Evolutionary conservation across 2,888 invertebrate species (phyloP), one percentile per base, ranked within the genome.

Genomic region (Ectemnius continuus): DNA sequence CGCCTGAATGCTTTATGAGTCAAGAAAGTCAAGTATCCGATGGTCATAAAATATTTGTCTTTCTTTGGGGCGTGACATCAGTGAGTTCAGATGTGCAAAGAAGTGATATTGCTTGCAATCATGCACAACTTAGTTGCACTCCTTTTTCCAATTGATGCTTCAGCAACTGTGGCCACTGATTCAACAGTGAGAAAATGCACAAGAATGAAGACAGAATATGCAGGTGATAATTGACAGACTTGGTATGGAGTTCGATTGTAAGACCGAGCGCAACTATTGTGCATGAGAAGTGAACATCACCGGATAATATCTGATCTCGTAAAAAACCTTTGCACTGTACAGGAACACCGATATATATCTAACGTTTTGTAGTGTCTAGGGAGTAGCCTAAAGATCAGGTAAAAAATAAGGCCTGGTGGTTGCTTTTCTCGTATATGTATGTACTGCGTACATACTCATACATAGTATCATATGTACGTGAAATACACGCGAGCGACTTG

Each of bases 331-430:
- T 73, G 76, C 79, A 79, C 62, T 72, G 73, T 75, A 76, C 83
- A 81, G 78, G 81, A 82, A 78, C 74, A 73, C 72, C 70, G 60
- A 67, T 74, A 73, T 74, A 73, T 70, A 75, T 70, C 64, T 67
- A 61, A 71, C 58, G 69, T 79, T 75, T 67, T 64, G 71, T 67
- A 60, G 11, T 72, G 74, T 67, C 67, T 75, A 71, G 28, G 64
- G 61, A 71, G 62, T 67, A 81, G 80, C 76, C 79, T 84, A 80
- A 78, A 79, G 77, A 79, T 81, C 77, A 83, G 83, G 82, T 85
- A 83, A 84, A 83, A 86, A 79, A 83, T 83, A 84, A 84, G 85
- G 79, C 82, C 80, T 77, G 71, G 71, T 76, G 67, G 77, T 76
- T 78, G 16, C 68, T 76, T 78, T 75, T 76, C 61, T 71, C 76